Percentiles rank a stretch among this genome's conserved stretches.
Conservation (phyloP, 2,113 vertebrate genomes). For the Callospermophilus lateralis region DNA sequence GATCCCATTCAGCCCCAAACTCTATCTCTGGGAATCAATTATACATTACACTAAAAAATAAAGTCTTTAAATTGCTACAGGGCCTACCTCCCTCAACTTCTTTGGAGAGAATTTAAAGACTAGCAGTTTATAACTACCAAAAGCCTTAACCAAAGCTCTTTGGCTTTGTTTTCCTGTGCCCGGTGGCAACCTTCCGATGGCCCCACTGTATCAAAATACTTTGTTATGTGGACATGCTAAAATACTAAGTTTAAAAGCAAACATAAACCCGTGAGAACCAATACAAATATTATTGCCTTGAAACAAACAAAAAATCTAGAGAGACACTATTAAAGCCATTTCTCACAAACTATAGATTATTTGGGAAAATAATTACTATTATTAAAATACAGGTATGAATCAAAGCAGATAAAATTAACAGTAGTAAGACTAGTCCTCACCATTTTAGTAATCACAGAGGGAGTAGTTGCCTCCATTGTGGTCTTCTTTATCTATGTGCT, state of each 20-base stretch:
- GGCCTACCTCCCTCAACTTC: not conserved
- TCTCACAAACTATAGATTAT: not conserved
- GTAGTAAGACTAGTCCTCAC: not conserved
- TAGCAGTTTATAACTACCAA: not conserved
- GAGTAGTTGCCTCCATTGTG: not conserved
- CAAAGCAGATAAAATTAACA: not conserved
- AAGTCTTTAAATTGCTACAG: not conserved
- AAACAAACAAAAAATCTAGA: not conserved
- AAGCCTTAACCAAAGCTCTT: not conserved
- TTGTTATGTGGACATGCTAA: not conserved
- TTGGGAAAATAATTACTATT: not conserved
- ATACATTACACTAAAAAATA: not conserved
- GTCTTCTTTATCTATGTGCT: not conserved
- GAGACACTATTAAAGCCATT: not conserved
- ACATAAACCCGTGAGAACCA: not conserved
- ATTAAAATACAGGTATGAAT: not conserved
- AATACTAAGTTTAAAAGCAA: conserved; percentile 36
- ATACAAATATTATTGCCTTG: not conserved
- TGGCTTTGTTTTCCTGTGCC: not conserved
- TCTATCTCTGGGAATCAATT: not conserved
- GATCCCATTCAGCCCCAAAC: not conserved
- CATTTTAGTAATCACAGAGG: fast-evolving
- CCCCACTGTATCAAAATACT: not conserved
- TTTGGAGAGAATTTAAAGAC: not conserved
- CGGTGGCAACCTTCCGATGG: not conserved